Evolutionary conservation across 2,113 vertebrate species (phyloP).

Genomic region (Anseranas semipalmata): DNA sequence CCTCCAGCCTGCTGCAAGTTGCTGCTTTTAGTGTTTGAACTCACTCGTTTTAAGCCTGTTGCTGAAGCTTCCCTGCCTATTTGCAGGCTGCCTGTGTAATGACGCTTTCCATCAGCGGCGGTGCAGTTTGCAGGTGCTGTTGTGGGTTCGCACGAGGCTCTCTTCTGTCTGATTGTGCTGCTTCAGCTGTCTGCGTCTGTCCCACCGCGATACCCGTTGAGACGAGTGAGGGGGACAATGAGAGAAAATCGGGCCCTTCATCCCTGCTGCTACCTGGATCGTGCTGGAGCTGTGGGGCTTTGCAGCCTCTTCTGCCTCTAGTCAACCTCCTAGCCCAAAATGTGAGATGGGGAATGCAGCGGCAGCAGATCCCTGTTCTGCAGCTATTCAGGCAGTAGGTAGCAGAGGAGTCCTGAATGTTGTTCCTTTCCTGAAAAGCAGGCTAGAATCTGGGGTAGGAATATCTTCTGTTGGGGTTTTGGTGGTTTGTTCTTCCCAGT

Average conservation of each 20-base stretch:
- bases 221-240: not conserved
- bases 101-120: not conserved
- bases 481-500: not conserved
- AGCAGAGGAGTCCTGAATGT: not conserved
- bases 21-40: not conserved
- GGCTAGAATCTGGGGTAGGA: not conserved
- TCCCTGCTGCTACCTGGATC: not conserved
- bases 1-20: not conserved
- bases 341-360: rapidly evolving
- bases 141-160: not conserved
- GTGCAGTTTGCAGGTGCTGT: not conserved
- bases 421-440: not conserved
- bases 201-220: not conserved
- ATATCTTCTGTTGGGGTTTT: rapidly evolving
- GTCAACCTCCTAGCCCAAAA: not conserved
- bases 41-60: not conserved
- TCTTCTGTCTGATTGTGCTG: not conserved
- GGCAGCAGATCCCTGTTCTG: not conserved
- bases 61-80: not conserved
- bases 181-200: not conserved
- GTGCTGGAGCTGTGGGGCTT: not conserved
- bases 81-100: not conserved
- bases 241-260: not conserved
- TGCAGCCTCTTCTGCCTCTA: not conserved
- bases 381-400: not conserved